A percentile compares a stretch with the other conserved stretches of the same genome.
phyloP scores from a whole-genome alignment of 2,113 vertebrate species.

The Nycticryphes semicollaris region DNA sequence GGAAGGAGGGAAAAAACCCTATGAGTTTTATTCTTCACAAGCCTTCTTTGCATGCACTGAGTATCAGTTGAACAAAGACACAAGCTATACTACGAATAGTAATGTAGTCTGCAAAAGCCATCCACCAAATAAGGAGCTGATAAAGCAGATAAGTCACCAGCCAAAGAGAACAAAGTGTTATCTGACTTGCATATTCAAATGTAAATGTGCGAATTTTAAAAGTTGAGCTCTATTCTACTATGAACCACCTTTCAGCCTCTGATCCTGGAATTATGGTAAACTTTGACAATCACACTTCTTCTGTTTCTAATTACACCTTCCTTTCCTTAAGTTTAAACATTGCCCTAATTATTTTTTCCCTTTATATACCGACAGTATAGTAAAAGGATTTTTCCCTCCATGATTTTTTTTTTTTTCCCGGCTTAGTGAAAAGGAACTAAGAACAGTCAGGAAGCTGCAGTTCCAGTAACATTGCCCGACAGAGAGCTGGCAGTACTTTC shows the following conservation, averaged over 20 bases:
- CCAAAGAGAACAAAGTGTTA: not conserved
- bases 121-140: not conserved
- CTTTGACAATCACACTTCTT: not conserved
- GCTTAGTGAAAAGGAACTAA: not conserved
- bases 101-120: not conserved
- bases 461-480: not conserved
- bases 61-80: not conserved
- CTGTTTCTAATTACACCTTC: not conserved
- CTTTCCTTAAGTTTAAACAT: not conserved
- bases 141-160: not conserved
- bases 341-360: not conserved
- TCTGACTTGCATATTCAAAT: constrained; percentile 4
- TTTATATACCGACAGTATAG: not conserved
- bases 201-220: not conserved
- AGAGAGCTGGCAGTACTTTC: not conserved
- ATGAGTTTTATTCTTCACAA: not conserved
- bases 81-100: not conserved
- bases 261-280: not conserved
- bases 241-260: not conserved
- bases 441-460: not conserved
- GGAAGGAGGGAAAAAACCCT: not conserved
- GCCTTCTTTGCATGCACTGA: not conserved
- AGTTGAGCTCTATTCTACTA: not conserved
- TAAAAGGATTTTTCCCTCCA: not conserved
- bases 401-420: not conserved